Evolutionary conservation across 2,113 vertebrate species (phyloP).

Genomic region (Oenanthe oenanthe): DNA sequence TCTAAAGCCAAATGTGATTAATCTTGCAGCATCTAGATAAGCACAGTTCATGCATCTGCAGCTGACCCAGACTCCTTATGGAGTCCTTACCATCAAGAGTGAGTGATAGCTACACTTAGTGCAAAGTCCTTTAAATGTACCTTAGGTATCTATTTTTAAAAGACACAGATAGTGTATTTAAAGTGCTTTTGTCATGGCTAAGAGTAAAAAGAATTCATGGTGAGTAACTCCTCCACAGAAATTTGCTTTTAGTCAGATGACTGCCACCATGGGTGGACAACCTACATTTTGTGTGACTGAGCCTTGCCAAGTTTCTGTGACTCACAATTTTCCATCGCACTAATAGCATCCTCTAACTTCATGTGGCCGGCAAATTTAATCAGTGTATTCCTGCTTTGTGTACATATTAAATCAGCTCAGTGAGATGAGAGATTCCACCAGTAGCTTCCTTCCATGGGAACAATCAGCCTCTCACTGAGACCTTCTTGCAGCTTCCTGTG

Average conservation of each 20-base stretch:
- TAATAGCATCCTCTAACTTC: neutral
- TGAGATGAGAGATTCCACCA: neutral
- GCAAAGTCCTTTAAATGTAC: neutral
- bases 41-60: neutral
- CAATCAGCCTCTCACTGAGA: neutral
- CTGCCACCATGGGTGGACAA: neutral
- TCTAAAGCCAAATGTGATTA: neutral
- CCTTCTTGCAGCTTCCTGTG: neutral
- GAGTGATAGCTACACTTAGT: neutral
- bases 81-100: neutral
- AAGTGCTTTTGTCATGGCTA: neutral
- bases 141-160: neutral
- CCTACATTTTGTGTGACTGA: neutral
- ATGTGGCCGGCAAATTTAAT: neutral
- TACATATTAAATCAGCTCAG: neutral
- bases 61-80: neutral
- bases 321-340: neutral
- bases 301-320: neutral
- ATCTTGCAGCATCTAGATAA: neutral
- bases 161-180: neutral
- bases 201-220: neutral
- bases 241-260: neutral
- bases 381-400: neutral
- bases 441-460: neutral
- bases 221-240: neutral